Conservation (phyloP, 1,140 invertebrate species). For the Drosophila kohkoa region DNA sequence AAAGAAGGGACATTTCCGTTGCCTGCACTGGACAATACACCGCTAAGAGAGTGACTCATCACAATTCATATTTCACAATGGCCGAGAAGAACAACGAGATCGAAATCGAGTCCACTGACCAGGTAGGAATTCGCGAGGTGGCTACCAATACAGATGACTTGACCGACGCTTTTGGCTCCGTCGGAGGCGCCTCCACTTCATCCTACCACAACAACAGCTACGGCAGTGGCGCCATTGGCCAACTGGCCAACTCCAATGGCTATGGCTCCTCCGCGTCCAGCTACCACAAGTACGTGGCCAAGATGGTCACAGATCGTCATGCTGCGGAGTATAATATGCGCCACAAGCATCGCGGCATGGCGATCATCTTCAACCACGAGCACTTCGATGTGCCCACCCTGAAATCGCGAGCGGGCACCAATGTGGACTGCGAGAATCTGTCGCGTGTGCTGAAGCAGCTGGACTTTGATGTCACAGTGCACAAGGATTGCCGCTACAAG, state of each 20-base stretch:
- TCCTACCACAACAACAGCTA: conserved; percentile 41
- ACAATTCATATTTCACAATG: conserved; percentile 59
- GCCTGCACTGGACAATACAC: conserved; percentile 25
- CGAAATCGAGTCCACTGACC: conserved; percentile 65
- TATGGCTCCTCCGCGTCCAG: conserved; percentile 50
- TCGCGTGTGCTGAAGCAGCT: conserved; percentile 88
- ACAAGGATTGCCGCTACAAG: conserved; percentile 87
- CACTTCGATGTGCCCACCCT: conserved; percentile 89
- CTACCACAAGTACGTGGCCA: conserved; percentile 81
- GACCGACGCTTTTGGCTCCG: conserved; percentile 72
- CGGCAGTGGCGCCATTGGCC: conserved; percentile 74
- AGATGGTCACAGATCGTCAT: conserved; percentile 89
- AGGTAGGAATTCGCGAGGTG: conserved; percentile 68
- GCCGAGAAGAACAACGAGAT: conserved; percentile 49
- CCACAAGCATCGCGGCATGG: conserved; percentile 91
- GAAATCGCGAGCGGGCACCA: conserved; percentile 89
- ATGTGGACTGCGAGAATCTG: conserved; percentile 90
- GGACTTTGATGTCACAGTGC: conserved; percentile 90
- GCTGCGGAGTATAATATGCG: conserved; percentile 94
- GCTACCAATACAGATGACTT: conserved; percentile 62
- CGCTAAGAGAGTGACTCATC: conserved; percentile 69
- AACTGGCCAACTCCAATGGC: conserved; percentile 66
- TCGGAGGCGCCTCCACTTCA: conserved; percentile 28
- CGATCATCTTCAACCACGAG: conserved; percentile 97
- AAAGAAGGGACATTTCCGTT: not conserved